Base-by-base conservation (phyloP, 2,113 vertebrate species). In the Macquaria australasica region DNA sequence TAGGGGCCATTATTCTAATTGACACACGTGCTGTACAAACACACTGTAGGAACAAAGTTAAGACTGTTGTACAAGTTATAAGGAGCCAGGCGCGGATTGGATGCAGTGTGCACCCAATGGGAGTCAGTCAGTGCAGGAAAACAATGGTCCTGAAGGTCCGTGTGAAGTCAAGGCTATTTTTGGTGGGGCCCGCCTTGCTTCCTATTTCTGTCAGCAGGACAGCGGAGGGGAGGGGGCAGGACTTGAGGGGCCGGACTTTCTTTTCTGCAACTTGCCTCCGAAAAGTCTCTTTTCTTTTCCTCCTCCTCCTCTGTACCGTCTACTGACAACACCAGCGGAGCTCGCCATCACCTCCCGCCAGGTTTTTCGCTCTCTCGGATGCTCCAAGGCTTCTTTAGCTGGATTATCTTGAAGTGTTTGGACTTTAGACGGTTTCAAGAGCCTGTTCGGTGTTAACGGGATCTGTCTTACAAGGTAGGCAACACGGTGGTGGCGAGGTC, bases 171-270 rank as follows among this genome's bases (percentile, higher is more conserved):
- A 86, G 85, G 88, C 94, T 96, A 96, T 96, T 96, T 96, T 95
- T 93, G 95, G 95, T 92, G 90, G 88, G 72, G 66, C 87, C 94
- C 95, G 94, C 95, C 95, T 92, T 11, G 82, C 89, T 82, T 85
- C 89, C 95, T 96, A 96, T 96, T 96, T 96, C 92, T 92, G 95
- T 95, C 94, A 87, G 87, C 85, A 64, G 91, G 91, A 83, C 82
- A 73, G 75, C 82, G 62, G 23, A 76, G 87, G 73, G 83, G 31
- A 53, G 77, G 77, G 87, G 43, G 48, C 84, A 73, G 87, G 64
- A 56, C 66, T 43, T 6, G 73, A 87, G 86, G 93, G 90, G 92
- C 76, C 53, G 93, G 92, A 85, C 90, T 93, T 94, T 87, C 50
- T 84, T 90, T 62, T 88, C 82, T 79, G 80, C 76, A 89, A 93